phyloP scores from a whole-genome alignment of 2,113 vertebrate genomes.

The Prionailurus viverrinus region DNA sequence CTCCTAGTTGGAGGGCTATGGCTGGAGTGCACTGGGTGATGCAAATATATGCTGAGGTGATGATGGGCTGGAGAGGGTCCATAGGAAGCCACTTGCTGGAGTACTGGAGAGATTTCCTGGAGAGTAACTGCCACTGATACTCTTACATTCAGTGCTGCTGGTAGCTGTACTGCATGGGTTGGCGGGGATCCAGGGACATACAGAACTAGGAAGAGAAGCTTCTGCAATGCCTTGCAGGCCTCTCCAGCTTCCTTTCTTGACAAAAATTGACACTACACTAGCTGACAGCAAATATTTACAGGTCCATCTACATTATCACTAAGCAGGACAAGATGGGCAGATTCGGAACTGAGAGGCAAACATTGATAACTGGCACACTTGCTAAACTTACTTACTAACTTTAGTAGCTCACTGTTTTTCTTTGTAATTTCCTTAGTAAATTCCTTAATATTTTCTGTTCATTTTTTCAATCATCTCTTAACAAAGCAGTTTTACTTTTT shows the following conservation, averaged over 20 bases:
- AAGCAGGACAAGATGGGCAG: not conserved
- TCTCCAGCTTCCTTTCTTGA: not conserved
- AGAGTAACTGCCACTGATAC: not conserved
- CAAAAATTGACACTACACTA: not conserved
- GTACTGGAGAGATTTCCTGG: not conserved
- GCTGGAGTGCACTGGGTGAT: not conserved
- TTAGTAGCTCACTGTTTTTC: not conserved
- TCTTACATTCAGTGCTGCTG: not conserved
- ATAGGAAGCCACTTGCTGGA: not conserved
- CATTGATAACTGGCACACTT: not conserved
- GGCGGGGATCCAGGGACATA: not conserved
- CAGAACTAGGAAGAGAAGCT: not conserved
- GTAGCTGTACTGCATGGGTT: not conserved
- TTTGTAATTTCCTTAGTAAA: not conserved
- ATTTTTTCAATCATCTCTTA: not conserved
- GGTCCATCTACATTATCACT: not conserved
- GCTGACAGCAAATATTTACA: not conserved
- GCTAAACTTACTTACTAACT: not conserved
- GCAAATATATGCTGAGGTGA: too few species aligned
- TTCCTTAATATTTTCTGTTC: not conserved
- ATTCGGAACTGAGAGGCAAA: not conserved
- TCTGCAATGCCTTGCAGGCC: not conserved
- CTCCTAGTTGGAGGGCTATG: not conserved
- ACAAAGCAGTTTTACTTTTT: not conserved
- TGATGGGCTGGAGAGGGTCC: not conserved